Percentiles rank a stretch among this genome's conserved stretches.
Evolutionary conservation across 2,888 invertebrate species (phyloP).

Genomic region (Macroteleia sp.): DNA sequence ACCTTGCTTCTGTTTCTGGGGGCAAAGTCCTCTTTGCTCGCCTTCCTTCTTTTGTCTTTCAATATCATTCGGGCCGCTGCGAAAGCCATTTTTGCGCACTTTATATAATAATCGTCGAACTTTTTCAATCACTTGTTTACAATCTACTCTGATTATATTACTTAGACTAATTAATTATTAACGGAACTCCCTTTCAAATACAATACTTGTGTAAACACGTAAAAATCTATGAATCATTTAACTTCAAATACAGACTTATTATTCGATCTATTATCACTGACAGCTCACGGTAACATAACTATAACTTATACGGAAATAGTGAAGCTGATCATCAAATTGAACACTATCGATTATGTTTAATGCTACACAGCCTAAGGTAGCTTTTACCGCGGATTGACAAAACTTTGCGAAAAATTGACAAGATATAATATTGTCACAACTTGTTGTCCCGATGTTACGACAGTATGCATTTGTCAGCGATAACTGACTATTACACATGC

Average conservation of each 20-base stretch:
- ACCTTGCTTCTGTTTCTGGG: too few relatives aligned
- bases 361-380: conserved; percentile 70
- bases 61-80: conserved; percentile 93
- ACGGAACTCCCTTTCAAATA: conserved; percentile 18
- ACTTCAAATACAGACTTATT: conserved; percentile 19
- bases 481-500: conserved; percentile 50
- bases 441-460: conserved; percentile 56
- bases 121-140: conserved; percentile 21
- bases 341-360: conserved; percentile 77
- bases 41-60: conserved; percentile 92
- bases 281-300: conserved; percentile 33
- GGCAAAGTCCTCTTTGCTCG: conserved; percentile 92
- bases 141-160: conserved; percentile 18
- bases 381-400: conserved; percentile 67
- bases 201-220: conserved; percentile 31
- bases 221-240: conserved; percentile 35
- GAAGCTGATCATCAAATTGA: conserved; percentile 69
- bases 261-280: conserved; percentile 59
- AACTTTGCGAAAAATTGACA: conserved; percentile 68
- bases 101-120: conserved; percentile 21
- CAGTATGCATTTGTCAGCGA: conserved; percentile 50
- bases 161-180: conserved; percentile 27
- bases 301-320: conserved; percentile 32
- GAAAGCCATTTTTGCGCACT: conserved; percentile 88
- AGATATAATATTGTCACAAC: conserved; percentile 56